phyloP scores from a whole-genome alignment of 2,888 invertebrate genomes.

The Eristalis tenax region DNA sequence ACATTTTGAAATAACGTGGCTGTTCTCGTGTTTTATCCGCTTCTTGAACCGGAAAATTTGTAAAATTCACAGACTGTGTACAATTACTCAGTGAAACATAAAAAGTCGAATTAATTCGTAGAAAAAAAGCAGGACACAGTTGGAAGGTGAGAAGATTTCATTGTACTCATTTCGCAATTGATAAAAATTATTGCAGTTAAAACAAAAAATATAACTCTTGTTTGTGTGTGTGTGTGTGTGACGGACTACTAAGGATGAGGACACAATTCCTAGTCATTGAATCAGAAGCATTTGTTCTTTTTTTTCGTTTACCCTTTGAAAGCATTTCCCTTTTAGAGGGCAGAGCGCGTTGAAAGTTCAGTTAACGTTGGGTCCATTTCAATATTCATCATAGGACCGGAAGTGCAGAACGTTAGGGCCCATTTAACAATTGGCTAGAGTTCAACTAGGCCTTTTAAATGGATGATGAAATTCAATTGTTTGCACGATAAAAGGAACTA shows the following conservation, averaged over 20 bases:
- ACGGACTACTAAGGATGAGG: not conserved
- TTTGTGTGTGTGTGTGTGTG: not conserved
- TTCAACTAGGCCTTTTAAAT: conserved; percentile 53
- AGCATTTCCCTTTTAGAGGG: not conserved
- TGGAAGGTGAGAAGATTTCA: not conserved
- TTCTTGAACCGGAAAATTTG: conserved; percentile 20
- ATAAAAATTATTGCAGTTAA: not conserved
- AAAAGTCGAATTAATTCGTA: not conserved
- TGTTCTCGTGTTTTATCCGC: not conserved
- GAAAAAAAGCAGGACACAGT: not conserved
- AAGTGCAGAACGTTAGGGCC: conserved; percentile 40
- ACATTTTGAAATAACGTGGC: not conserved
- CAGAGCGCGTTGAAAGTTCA: conserved; percentile 11
- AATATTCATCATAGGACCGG: conserved; percentile 31
- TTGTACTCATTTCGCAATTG: not conserved
- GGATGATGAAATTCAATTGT: conserved; percentile 52
- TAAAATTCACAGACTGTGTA: not conserved
- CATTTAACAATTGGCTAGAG: conserved; percentile 54
- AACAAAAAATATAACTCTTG: not conserved
- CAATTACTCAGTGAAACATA: conserved; percentile 8
- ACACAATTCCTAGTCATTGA: conserved; percentile 28
- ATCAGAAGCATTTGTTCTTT: conserved; percentile 9
- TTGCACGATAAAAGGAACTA: conserved; percentile 27
- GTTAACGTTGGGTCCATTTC: conserved; percentile 12
- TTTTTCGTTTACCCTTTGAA: conserved; percentile 5